phyloP scores from a whole-genome alignment of 2,797 vertebrate genomes.

The Otus scops region DNA sequence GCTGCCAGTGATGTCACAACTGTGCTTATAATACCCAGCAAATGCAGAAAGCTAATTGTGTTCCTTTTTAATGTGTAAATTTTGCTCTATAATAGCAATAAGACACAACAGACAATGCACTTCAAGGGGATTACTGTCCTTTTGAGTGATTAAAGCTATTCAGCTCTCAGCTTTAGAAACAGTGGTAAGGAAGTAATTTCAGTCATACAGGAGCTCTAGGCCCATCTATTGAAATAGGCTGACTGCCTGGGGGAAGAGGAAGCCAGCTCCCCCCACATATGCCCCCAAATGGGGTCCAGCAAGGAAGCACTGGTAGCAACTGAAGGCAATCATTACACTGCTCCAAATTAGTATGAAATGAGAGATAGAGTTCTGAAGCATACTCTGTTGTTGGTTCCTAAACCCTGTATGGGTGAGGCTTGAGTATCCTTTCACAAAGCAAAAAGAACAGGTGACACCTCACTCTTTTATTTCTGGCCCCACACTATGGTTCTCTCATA shows the following conservation, averaged over 20 bases:
- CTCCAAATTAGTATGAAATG: conserved; percentile 3
- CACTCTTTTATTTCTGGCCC: background rate
- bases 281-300: background rate
- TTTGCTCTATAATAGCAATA: conserved; percentile 27
- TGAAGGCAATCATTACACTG: background rate
- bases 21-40: conserved; percentile 39
- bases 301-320: background rate
- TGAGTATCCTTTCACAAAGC: background rate
- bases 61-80: conserved; percentile 65
- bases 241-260: conserved; percentile 14
- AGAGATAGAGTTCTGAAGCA: background rate
- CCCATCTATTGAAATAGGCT: conserved; percentile 26
- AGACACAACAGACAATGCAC: conserved; percentile 30
- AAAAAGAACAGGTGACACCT: background rate
- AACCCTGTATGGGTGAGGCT: background rate
- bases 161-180: conserved; percentile 37
- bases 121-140: conserved; percentile 54
- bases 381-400: background rate
- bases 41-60: conserved; percentile 68
- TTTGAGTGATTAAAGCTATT: conserved; percentile 50
- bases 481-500: background rate
- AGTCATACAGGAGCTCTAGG: conserved; percentile 27
- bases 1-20: conserved; percentile 48
- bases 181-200: conserved; percentile 44
- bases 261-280: background rate